These are phyloP conservation scores for Deilephila elpenor DNA, from an alignment of 2,888 invertebrate genomes.

Conservation along the genomic window DNA sequence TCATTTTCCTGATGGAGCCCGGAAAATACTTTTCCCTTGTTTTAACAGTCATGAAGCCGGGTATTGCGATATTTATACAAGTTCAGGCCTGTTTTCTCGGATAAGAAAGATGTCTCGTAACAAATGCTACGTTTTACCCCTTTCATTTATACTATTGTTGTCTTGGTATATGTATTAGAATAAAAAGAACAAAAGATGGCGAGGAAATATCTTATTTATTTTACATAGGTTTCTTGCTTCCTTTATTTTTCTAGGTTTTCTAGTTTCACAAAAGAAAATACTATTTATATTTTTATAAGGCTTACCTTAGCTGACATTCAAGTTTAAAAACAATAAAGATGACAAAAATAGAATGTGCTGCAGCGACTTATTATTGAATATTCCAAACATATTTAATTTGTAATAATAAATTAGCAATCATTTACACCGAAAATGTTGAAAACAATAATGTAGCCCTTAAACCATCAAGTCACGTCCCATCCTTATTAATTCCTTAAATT, in stretches of 20 bases:
- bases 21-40: conserved; percentile 19
- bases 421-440: neutral
- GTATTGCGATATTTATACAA: conserved; percentile 17
- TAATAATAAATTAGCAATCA: neutral
- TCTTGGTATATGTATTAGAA: neutral
- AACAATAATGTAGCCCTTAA: neutral
- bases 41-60: conserved; percentile 10
- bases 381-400: too few species aligned
- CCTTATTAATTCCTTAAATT: neutral
- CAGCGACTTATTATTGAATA: too few species aligned
- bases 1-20: conserved; percentile 12
- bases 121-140: conserved; percentile 8
- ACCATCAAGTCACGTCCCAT: neutral
- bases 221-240: too few species aligned
- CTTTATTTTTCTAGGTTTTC: too few species aligned
- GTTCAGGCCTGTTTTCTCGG: conserved; percentile 1
- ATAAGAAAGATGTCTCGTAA: conserved; percentile 18
- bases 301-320: too few species aligned
- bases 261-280: too few species aligned
- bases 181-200: too few species aligned
- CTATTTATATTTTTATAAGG: too few species aligned
- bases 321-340: too few species aligned
- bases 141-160: conserved; percentile 8
- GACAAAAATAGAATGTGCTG: too few species aligned
- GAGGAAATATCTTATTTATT: too few species aligned